A percentile compares a stretch with the other conserved stretches of the same genome.
phyloP scores from a whole-genome alignment of 2,797 vertebrate species.

The Miichthys miiuy region DNA sequence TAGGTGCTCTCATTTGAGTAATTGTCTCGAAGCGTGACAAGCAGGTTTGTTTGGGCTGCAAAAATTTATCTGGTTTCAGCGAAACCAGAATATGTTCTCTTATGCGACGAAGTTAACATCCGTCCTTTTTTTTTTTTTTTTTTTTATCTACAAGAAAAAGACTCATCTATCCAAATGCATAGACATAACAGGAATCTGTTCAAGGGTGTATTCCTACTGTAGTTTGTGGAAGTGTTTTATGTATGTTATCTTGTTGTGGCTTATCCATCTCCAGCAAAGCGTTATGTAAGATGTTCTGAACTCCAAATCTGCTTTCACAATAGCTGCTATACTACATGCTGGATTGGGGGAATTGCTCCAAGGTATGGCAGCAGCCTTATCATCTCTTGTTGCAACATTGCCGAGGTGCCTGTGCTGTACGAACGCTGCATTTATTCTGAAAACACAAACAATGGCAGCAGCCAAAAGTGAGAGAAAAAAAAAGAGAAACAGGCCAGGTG shows the following conservation, averaged over 20 bases:
- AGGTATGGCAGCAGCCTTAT: slow-evolving; percentile 25
- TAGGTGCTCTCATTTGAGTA: slow-evolving; percentile 13
- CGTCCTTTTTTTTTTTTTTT: too few species aligned
- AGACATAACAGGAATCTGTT: slow-evolving; percentile 21
- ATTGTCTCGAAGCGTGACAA: neutral
- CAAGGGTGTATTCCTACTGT: slow-evolving; percentile 3
- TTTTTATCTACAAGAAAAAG: neutral
- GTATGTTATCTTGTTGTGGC: slow-evolving; percentile 47
- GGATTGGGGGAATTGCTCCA: slow-evolving; percentile 18
- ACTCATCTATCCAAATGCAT: slow-evolving; percentile 5
- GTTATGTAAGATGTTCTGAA: slow-evolving; percentile 71
- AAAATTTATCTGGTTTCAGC: neutral
- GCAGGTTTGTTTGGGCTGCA: neutral
- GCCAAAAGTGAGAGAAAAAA: neutral
- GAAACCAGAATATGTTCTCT: neutral
- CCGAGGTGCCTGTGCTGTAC: neutral
- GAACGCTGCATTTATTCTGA: neutral
- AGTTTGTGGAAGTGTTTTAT: slow-evolving; percentile 5
- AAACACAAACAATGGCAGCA: slow-evolving; percentile 1
- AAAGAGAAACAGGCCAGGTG: neutral
- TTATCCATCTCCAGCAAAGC: slow-evolving; percentile 53
- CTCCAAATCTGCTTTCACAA: slow-evolving; percentile 15
- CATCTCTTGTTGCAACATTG: slow-evolving; percentile 15
- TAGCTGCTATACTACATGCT: slow-evolving; percentile 10
- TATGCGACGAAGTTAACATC: too few species aligned